Conservation (phyloP, 2,113 vertebrate genomes). For the Calidris pygmaea region DNA sequence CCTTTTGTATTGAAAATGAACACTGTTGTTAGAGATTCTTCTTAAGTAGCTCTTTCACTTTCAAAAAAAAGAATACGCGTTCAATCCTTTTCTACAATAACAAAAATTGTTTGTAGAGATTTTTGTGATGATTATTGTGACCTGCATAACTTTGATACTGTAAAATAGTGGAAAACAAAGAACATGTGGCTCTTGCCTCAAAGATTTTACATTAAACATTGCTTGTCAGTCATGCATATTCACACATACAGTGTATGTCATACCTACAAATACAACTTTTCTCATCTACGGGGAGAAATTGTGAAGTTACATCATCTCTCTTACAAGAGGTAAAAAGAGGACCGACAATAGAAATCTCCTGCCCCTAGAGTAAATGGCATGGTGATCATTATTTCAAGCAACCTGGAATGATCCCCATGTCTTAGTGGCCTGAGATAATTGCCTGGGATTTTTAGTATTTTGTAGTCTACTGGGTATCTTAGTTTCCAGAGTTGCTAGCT, state of each 20-base stretch:
- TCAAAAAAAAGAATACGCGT: neutral
- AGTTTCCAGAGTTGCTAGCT: neutral
- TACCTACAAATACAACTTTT: neutral
- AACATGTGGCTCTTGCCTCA: neutral
- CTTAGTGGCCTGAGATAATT: neutral
- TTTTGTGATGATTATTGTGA: neutral
- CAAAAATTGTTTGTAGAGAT: neutral
- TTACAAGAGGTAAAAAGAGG: neutral
- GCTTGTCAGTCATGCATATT: neutral
- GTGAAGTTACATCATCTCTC: neutral
- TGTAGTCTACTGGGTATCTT: neutral
- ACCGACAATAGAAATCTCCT: neutral
- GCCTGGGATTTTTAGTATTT: neutral
- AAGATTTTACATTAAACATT: neutral
- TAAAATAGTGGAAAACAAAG: neutral
- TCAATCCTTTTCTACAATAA: neutral
- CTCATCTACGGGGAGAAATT: neutral
- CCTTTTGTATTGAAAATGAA: neutral
- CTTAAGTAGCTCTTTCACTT: neutral
- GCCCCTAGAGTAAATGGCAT: neutral
- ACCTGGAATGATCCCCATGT: neutral
- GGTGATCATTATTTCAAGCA: neutral
- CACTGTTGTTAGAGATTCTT: neutral
- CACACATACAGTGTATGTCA: accelerated
- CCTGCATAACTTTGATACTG: neutral